Conservation (phyloP, 2,888 invertebrate genomes). For the Balanococcus diminutus region DNA sequence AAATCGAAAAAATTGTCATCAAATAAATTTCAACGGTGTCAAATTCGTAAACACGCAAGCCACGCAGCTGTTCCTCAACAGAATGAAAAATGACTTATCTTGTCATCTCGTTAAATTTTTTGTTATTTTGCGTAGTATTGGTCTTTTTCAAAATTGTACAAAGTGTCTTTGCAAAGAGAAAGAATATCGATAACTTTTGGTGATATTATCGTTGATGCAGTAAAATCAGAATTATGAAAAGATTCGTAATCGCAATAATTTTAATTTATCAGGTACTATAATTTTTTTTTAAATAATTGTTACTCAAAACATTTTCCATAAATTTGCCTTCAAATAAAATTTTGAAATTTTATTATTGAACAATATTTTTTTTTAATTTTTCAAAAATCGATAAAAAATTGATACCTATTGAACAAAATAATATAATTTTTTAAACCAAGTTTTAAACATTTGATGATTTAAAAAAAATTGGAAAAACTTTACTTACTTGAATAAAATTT, state of each 20-base stretch:
- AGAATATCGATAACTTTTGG: neutral
- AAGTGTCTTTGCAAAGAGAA: neutral
- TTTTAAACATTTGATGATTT: no score
- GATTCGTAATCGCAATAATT: neutral
- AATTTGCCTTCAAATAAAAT: no score
- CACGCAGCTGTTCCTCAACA: neutral
- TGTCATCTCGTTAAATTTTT: neutral
- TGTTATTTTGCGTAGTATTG: neutral
- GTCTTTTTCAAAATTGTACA: neutral
- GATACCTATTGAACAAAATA: no score
- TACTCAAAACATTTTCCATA: no score
- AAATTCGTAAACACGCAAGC: neutral
- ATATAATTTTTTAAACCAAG: no score
- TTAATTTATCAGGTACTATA: neutral
- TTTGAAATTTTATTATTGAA: no score
- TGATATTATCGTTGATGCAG: no score
- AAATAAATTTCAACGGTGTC: neutral
- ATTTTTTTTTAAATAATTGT: neutral
- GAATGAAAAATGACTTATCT: neutral
- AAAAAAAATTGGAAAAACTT: no score
- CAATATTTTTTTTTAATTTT: no score
- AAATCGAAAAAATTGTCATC: neutral
- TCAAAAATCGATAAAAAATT: no score
- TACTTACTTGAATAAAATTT: no score
- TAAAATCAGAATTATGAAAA: neutral